Evolutionary conservation across 2,113 vertebrate genomes (phyloP), one percentile per base, ranked within the genome.

Genomic region (Gnathonemus echidnorhynchus): DNA sequence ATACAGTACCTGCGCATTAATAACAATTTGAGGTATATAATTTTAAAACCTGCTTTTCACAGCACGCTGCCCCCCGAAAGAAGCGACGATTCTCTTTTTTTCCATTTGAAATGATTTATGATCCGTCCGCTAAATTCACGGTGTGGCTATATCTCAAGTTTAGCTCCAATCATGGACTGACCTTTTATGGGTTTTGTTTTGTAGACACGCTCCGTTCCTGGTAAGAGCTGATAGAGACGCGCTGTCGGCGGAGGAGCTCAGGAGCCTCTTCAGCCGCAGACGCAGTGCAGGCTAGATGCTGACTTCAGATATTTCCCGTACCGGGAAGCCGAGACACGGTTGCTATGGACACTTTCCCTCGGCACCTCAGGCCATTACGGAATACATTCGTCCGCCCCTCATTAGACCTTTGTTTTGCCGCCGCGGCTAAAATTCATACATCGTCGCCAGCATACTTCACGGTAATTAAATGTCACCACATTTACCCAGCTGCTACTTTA

Each of bases 381-480:
- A 90, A 85, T 49, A 88, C 48, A 77, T 27, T 27, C 52, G 3
- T 58, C 52, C 35, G 10, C 31, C 17, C 24, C 42, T n/a, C 49
- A 10, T 89, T 89, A 74, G 21, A 89, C 15, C 66, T 56, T 85
- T 84, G 31, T 90, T 91, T 84, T 88, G 70, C 50, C 88, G 70
- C 48, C 89, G 89, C 84, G 4, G 35, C 74, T 80, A 35, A 53
- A 90, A 92, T 91, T 62, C 87, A 92, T 90, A 90, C 90, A 92
- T 91, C 90, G 91, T 90, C 86, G 88, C 89, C 88, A 86, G 48
- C n/a, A 5, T 53, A 83, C 31, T 49, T 88, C 70, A 89, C 62
- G 66, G 89, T 91, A 92, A 91, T 92, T 91, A 90, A 83, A 53
- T 92, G 85, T 89, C 89, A 86, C 88, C 50, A 88, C 89, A 87